Evolutionary conservation across 1,140 invertebrate species (phyloP), one percentile per base, ranked within the genome.

Genomic region (Platyura marginata): DNA sequence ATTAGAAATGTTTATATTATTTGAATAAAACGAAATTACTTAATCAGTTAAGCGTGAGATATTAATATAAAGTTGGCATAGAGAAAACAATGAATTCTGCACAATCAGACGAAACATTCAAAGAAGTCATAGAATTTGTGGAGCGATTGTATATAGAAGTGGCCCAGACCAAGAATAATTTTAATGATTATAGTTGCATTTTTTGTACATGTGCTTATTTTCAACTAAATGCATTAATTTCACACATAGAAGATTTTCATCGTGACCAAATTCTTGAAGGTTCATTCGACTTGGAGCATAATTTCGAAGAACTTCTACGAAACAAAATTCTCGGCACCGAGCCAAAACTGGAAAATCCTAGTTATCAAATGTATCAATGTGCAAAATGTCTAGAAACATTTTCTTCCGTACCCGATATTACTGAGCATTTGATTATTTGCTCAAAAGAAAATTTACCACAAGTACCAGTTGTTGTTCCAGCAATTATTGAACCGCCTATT

Each of bases 351-450:
- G n/a, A 38, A 13, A 18, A 20, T 20, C 36, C n/a, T 11, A 20
- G 11, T 18, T 10, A 38, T 18, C 36, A 38, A 20, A n/a, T 38
- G n/a, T 38, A 38, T 21, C 36, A 38, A 20, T 38, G 36, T 38
- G 36, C 18, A 6, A n/a, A 38, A 13, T 38, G 36, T 38, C 16
- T 18, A 21, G n/a, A 20, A 18, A 38, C 18, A 18, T 21, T 20
- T 18, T 18, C n/a, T 18, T 38, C 36, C 10, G n/a, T 38, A 10
- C n/a, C 10, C 10, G 18, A 11, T 8, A 38, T 38, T 11, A 18
- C 36, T 9, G 36, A 38, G 19, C 36, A 38, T 38, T 18, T 38
- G 36, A 18, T 10, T 3, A n/a, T 18, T 20, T 38, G 36, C 36
- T 18, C n/a, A 4, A n/a, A n/a, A n/a, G n/a, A n/a, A n/a, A n/a